phyloP scores from a whole-genome alignment of 2,888 invertebrate species.

The Zaprionus obscuricornis region DNA sequence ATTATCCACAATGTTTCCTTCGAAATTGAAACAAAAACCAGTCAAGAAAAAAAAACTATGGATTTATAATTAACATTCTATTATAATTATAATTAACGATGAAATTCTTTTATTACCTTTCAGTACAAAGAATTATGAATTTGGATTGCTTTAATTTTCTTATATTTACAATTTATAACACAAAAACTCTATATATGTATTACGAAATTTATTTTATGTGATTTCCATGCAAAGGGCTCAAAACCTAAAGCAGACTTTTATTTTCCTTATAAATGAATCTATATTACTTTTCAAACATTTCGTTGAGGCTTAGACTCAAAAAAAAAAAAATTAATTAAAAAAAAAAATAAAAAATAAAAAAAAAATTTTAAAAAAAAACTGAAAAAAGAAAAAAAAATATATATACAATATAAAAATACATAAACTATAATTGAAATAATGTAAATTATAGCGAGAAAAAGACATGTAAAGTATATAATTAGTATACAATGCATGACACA shows the following conservation, averaged over 20 bases:
- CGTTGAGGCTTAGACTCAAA: slow-evolving; percentile 62
- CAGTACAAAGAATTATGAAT: slow-evolving; percentile 62
- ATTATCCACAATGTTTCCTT: too few relatives aligned
- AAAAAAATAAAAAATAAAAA: slow-evolving; percentile 45
- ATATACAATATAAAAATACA: slow-evolving; percentile 46
- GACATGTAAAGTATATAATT: slow-evolving; percentile 65
- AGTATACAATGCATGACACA: slow-evolving; percentile 57
- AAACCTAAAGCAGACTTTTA: slow-evolving; percentile 34
- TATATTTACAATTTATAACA: slow-evolving; percentile 26
- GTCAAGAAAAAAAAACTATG: too few relatives aligned
- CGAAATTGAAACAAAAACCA: too few relatives aligned
- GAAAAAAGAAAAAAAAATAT: slow-evolving; percentile 46
- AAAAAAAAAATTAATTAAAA: slow-evolving; percentile 34
- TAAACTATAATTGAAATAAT: slow-evolving; percentile 48
- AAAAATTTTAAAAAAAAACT: slow-evolving; percentile 48
- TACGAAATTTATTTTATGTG: slow-evolving; percentile 39
- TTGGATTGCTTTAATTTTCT: slow-evolving; percentile 43
- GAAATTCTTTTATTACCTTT: slow-evolving; percentile 53
- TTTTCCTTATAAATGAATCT: slow-evolving; percentile 39
- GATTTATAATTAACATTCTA: slow-evolving; percentile 15
- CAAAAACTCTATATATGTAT: slow-evolving; percentile 8
- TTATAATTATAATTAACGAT: slow-evolving; percentile 22
- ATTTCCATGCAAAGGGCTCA: slow-evolving; percentile 59
- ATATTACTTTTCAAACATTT: slow-evolving; percentile 49
- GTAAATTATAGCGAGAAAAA: slow-evolving; percentile 47